These are phyloP conservation scores for Coelopa frigida DNA, from an alignment of 1,140 invertebrate genomes.

Conservation along the genomic window DNA sequence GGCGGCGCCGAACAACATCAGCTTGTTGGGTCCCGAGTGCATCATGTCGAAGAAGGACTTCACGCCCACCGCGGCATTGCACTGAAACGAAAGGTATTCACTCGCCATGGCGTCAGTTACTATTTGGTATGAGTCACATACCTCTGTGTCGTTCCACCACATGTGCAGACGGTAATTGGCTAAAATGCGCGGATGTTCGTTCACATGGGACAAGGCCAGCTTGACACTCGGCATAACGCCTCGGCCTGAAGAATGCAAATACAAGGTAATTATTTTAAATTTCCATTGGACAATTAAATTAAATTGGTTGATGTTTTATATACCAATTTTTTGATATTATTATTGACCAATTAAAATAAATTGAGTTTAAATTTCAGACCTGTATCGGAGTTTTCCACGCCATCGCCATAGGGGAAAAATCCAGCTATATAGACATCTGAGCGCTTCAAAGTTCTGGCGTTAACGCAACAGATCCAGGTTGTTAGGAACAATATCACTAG, in stretches of 20 bases:
- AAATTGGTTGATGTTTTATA: too few relatives aligned
- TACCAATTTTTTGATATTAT: background rate
- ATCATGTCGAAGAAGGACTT: constrained; percentile 99
- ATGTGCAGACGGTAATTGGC: constrained; percentile 83
- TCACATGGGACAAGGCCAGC: constrained; percentile 85
- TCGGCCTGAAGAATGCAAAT: constrained; percentile 52
- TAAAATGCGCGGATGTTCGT: constrained; percentile 75
- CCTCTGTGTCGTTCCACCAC: constrained; percentile 93
- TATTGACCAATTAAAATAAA: constrained; percentile 34
- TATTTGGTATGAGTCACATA: constrained; percentile 43
- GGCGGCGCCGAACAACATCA: constrained; percentile 93
- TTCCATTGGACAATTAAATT: constrained; percentile 22
- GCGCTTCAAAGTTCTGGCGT: constrained; percentile 30
- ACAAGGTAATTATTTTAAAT: background rate
- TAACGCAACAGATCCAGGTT: too few relatives aligned
- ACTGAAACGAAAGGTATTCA: constrained; percentile 70
- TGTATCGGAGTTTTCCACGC: constrained; percentile 63
- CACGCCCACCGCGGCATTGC: constrained; percentile 95
- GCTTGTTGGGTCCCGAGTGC: constrained; percentile 80
- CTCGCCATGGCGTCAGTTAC: background rate
- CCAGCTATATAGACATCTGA: constrained; percentile 81
- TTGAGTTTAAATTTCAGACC: background rate
- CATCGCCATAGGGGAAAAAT: constrained; percentile 79
- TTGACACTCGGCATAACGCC: constrained; percentile 91
- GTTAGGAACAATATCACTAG: too few relatives aligned